Conservation (phyloP, 1,140 invertebrate species). For the Caenorhabditis inopinata region DNA sequence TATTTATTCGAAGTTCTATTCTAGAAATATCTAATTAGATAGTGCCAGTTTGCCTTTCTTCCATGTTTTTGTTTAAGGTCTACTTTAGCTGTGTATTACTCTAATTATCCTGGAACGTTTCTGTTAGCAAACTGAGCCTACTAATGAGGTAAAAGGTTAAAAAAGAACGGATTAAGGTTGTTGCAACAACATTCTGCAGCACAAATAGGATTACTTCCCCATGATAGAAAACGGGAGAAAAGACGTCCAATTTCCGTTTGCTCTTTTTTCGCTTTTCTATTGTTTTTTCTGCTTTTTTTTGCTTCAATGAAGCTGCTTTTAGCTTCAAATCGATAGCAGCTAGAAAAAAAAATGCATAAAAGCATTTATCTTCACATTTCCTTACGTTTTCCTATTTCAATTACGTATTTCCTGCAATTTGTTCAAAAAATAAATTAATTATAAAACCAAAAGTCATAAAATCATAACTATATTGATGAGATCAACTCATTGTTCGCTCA, state of each 20-base stretch:
- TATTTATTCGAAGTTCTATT: not conserved
- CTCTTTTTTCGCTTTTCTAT: not conserved
- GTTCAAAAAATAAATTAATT: no score
- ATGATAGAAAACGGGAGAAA: not conserved
- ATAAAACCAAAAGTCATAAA: no score
- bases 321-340: not conserved
- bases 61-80: not conserved
- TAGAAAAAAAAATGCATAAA: not conserved
- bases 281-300: not conserved
- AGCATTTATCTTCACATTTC: not conserved
- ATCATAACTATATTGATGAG: no score
- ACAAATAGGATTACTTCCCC: not conserved
- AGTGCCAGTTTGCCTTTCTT: not conserved
- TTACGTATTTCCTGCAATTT: not conserved
- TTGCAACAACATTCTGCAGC: not conserved
- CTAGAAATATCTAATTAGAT: slow-evolving; percentile 24
- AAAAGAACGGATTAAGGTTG: not conserved
- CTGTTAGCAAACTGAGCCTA: not conserved
- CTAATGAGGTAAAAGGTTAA: not conserved
- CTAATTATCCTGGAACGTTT: not conserved
- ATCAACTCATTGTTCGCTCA: not conserved
- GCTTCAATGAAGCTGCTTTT: not conserved
- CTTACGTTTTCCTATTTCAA: not conserved
- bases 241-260: not conserved
- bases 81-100: not conserved